Evolutionary conservation across 2,888 invertebrate genomes (phyloP).

Genomic region (Trichopoda pennipes): DNA sequence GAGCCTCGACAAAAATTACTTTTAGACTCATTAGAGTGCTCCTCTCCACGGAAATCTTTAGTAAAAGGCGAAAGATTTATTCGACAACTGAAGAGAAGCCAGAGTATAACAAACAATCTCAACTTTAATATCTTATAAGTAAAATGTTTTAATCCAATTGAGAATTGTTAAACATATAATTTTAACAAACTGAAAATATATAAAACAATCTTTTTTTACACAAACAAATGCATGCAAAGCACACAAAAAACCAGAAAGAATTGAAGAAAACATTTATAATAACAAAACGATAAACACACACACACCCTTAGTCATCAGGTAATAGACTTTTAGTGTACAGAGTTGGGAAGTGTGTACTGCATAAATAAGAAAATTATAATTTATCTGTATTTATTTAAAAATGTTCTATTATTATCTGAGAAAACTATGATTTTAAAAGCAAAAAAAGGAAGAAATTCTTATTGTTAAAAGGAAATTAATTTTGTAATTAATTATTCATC

Average conservation of each 20-base stretch:
- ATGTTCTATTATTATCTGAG: no score
- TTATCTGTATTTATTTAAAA: no score
- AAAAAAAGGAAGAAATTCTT: no score
- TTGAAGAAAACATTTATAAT: background rate
- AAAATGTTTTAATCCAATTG: slow-evolving; percentile 1
- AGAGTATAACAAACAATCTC: slow-evolving; percentile 51
- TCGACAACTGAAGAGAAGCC: slow-evolving; percentile 73
- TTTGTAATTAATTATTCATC: no score
- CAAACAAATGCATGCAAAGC: background rate
- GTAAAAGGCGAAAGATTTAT: slow-evolving; percentile 73
- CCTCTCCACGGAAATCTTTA: slow-evolving; percentile 73
- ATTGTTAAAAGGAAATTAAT: no score
- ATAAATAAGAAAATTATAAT: no score
- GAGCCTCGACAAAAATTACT: slow-evolving; percentile 54
- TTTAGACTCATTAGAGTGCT: slow-evolving; percentile 71
- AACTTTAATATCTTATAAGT: slow-evolving; percentile 12
- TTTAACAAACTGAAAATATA: no score
- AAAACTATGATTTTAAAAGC: no score
- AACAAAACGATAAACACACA: background rate
- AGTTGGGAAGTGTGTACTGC: slow-evolving; percentile 27
- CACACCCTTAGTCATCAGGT: background rate
- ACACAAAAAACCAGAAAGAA: background rate
- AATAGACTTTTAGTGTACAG: slow-evolving; percentile 27
- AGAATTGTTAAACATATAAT: slow-evolving; percentile 39
- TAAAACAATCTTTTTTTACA: background rate